Evolutionary conservation across 1,140 invertebrate genomes (phyloP), one percentile per base, ranked within the genome.

Genomic region (Procambarus virginalis): DNA sequence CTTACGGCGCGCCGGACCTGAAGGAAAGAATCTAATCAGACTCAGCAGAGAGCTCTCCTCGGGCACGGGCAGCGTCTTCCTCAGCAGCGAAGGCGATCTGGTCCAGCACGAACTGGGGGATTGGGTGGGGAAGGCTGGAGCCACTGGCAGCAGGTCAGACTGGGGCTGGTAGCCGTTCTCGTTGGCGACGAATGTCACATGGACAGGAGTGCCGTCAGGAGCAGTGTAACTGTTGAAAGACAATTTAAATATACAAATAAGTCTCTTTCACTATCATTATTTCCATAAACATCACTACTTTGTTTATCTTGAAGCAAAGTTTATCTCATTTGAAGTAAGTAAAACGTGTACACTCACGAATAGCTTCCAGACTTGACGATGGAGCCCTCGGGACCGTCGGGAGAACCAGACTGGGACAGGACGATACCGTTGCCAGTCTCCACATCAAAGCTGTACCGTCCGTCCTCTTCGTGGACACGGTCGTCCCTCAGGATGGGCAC

Each of bases 361-460:
- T 81, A 87, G 17, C 75, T 45, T n/a, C 90, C 90, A 9, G 84
- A 3, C 20, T 76, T 91, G 45, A 87, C 85, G 6, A 91, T 58
- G 6, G 90, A 45, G 3, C 70, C 89, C 0, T 86, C 89, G 4
- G 89, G 89, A 45, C 89, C 89, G 12, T 85, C 60, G 10, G 84
- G 90, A 78, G 90, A 82, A 14, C 90, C 90, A 20, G 90, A 86
- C 12, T 87, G 68, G 6, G 64, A 86, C n/a, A 81, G 46, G 90
- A 34, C 34, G 34, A 34, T 34, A 34, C 34, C 34, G 34, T 34
- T 34, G 34, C 34, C 34, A 34, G 34, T 86, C 55, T 91, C 90
- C 49, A 83, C 76, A 70, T 91, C 90, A 9, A 91, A 48, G 78
- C 60, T 86, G 90, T 91, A 91, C 0, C 84, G 34, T 9, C 90